Conservation (phyloP, 2,888 invertebrate species). For the Cybosia mesomella region DNA sequence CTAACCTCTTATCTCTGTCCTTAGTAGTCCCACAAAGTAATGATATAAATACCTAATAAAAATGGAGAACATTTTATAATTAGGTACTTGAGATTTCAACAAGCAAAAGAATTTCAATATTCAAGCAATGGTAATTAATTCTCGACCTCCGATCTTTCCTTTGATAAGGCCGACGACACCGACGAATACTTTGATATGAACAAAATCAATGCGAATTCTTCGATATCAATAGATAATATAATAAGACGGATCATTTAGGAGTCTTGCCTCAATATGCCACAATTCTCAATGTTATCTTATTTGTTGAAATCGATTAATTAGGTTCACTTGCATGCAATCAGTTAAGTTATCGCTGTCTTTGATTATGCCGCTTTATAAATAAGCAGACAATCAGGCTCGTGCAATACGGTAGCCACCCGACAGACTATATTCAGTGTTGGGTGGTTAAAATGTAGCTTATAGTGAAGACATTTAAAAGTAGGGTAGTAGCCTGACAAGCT, state of each 20-base stretch:
- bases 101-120: conserved; percentile 16
- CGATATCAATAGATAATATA: conserved; percentile 42
- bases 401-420: conserved; percentile 52
- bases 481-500: neutral
- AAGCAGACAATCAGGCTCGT: conserved; percentile 57
- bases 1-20: neutral
- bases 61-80: neutral
- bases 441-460: conserved; percentile 43
- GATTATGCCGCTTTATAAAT: conserved; percentile 62
- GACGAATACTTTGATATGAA: conserved; percentile 38
- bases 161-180: conserved; percentile 32
- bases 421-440: conserved; percentile 50
- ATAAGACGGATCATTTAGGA: conserved; percentile 38
- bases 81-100: conserved; percentile 6
- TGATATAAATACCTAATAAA: neutral
- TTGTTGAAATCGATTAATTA: conserved; percentile 50
- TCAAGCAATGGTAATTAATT: conserved; percentile 17
- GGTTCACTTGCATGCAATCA: conserved; percentile 41
- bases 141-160: conserved; percentile 23
- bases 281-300: conserved; percentile 47
- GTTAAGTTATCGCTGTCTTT: conserved; percentile 54
- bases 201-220: conserved; percentile 46
- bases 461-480: neutral
- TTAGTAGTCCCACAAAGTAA: too few relatives aligned
- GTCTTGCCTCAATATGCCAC: conserved; percentile 50